phyloP scores from a whole-genome alignment of 2,797 vertebrate genomes.

The Phrynocephalus guinanensis region DNA sequence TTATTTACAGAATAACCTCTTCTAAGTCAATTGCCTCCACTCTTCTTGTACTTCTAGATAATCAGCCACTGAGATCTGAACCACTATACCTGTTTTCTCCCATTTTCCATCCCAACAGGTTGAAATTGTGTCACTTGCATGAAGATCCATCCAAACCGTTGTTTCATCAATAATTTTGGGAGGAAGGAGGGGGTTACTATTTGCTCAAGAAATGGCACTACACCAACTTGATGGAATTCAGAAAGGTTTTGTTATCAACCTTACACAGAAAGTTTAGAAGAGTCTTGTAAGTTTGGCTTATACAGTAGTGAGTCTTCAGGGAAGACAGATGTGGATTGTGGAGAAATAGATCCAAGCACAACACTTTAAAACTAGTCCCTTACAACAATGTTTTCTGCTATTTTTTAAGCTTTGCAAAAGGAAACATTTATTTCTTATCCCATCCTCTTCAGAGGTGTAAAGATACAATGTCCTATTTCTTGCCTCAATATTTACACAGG shows the following conservation, averaged over 20 bases:
- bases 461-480: neutral
- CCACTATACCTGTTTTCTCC: neutral
- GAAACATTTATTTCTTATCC: slow-evolving; percentile 35
- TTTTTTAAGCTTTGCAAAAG: neutral
- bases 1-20: neutral
- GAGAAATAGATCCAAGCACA: neutral
- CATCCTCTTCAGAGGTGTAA: neutral
- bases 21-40: neutral
- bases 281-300: neutral
- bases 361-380: slow-evolving; percentile 15
- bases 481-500: slow-evolving; percentile 49
- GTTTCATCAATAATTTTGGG: neutral
- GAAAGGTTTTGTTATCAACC: neutral
- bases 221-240: too few relatives aligned
- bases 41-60: neutral
- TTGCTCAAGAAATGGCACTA: neutral
- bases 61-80: neutral
- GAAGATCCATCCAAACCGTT: neutral
- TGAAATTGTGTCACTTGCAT: neutral
- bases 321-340: neutral
- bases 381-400: slow-evolving; percentile 10
- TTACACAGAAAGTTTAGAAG: neutral
- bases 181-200: too few relatives aligned
- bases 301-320: neutral
- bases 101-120: neutral